phyloP scores from a whole-genome alignment of 2,797 vertebrate species.

The Sarcoramphus papa region DNA sequence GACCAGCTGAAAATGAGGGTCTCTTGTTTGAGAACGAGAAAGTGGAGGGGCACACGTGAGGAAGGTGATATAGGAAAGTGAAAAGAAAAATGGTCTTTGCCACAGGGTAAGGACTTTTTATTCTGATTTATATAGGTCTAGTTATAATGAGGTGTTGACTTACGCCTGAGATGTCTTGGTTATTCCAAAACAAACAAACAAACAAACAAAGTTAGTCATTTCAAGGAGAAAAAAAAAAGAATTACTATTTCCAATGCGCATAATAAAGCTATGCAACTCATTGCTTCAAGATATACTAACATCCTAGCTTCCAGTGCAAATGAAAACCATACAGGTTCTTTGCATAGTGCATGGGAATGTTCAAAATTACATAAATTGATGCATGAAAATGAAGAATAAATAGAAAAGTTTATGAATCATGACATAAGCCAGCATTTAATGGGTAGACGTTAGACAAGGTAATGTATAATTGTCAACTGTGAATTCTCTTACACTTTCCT shows the following conservation, averaged over 20 bases:
- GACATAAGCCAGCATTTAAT: background rate
- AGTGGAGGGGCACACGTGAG: background rate
- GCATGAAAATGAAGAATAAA: background rate
- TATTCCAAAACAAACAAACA: background rate
- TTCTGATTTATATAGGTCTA: background rate
- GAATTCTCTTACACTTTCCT: background rate
- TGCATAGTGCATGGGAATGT: background rate
- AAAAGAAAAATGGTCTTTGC: background rate
- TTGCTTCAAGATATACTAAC: background rate
- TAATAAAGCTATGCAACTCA: background rate
- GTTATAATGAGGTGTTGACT: background rate
- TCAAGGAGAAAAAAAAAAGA: background rate
- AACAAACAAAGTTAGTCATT: background rate
- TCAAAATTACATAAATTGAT: background rate
- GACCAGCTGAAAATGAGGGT: background rate
- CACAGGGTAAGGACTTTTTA: background rate
- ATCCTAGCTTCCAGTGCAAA: background rate
- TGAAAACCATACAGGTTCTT: background rate
- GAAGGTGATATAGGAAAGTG: background rate
- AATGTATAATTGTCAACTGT: background rate
- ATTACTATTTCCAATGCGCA: background rate
- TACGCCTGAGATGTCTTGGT: background rate
- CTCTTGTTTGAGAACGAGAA: background rate
- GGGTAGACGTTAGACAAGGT: background rate
- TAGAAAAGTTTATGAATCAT: background rate